Conservation (phyloP, 2,888 invertebrate genomes). For the Athrips mouffetella region DNA sequence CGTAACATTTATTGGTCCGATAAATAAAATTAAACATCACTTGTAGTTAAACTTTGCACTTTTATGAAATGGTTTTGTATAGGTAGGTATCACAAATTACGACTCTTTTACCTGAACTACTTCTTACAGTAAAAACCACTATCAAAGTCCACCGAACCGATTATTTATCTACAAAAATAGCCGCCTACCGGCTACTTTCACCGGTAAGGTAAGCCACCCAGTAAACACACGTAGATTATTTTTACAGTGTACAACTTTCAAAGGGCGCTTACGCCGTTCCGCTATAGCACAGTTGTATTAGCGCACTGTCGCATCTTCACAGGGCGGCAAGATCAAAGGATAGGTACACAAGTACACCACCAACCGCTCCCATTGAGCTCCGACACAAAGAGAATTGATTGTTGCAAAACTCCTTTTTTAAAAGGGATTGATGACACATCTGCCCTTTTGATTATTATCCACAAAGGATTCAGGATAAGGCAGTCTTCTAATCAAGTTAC, state of each 20-base stretch:
- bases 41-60: no score
- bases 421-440: slow-evolving; percentile 64
- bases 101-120: no score
- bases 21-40: no score
- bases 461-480: slow-evolving; percentile 8
- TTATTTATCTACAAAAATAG: slow-evolving; percentile 6
- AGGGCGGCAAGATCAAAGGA: slow-evolving; percentile 77
- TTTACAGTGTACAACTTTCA: slow-evolving; percentile 15
- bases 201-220: neutral
- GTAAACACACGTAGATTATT: slow-evolving; percentile 8
- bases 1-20: no score
- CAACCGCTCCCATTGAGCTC: slow-evolving; percentile 77
- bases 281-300: slow-evolving; percentile 59
- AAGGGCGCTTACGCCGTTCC: slow-evolving; percentile 53
- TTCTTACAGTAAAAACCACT: slow-evolving; percentile 16
- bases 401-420: slow-evolving; percentile 72
- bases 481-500: slow-evolving; percentile 6
- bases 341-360: slow-evolving; percentile 72
- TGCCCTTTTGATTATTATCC: slow-evolving; percentile 38
- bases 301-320: slow-evolving; percentile 75
- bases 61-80: no score
- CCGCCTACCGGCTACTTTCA: neutral
- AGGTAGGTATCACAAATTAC: no score
- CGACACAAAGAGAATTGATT: slow-evolving; percentile 77
- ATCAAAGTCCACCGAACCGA: slow-evolving; percentile 1